Conservation (phyloP, 2,888 invertebrate genomes). For the Clitarchus hookeri region DNA sequence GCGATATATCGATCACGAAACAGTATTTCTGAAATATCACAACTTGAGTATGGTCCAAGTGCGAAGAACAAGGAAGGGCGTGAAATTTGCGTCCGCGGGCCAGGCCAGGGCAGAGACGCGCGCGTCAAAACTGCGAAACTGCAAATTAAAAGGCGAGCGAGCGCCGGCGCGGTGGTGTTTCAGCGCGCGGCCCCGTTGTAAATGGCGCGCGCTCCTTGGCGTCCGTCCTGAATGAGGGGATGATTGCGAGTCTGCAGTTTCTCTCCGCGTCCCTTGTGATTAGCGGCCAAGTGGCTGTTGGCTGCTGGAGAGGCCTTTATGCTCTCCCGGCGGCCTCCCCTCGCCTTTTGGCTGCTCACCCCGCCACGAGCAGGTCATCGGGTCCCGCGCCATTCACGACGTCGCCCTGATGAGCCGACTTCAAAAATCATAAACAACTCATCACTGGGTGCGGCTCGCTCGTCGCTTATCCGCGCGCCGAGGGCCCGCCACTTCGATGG, state of each 20-base stretch:
- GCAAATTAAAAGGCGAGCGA: background rate
- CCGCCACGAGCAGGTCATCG: no score
- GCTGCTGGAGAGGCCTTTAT: slow-evolving; percentile 6
- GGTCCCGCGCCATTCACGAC: no score
- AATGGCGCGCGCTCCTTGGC: background rate
- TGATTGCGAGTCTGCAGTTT: slow-evolving; percentile 7
- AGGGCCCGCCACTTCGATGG: no score
- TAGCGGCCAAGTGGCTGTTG: background rate
- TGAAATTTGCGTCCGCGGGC: background rate
- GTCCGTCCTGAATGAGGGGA: background rate
- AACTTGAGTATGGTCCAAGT: no score
- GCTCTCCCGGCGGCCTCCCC: background rate
- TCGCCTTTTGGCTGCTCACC: background rate
- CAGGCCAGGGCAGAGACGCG: background rate
- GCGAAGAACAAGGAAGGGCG: background rate
- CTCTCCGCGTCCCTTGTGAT: background rate
- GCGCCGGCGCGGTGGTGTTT: background rate
- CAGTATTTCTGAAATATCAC: no score
- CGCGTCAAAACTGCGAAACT: background rate
- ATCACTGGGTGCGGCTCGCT: no score
- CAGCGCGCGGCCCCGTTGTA: background rate
- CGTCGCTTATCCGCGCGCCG: no score
- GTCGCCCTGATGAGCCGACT: background rate
- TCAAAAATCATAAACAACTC: background rate
- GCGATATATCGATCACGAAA: no score